Evolutionary conservation across 2,888 invertebrate genomes (phyloP), one percentile per base, ranked within the genome.

Genomic region (Spodoptera littoralis): DNA sequence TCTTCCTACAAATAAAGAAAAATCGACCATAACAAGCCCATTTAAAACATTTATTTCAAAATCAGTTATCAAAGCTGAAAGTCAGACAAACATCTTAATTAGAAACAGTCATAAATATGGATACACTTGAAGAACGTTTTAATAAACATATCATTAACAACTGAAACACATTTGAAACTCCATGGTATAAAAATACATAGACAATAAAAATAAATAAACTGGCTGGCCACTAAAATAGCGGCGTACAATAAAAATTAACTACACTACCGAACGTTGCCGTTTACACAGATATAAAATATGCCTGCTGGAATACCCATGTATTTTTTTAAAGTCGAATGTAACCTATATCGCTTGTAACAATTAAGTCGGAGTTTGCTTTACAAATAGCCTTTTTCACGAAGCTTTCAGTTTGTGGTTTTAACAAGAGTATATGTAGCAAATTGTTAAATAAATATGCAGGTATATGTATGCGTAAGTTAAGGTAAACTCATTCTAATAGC

Each of bases 351-450:
- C 41, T 64, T 75, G 60, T 61, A 42, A 48, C 52, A 58, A 56
- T 47, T 65, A 75, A 62, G 27, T 51, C 5, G 30, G 11, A 46
- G 47, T 49, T 62, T 50, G 42, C 0, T 60, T 60, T 52, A 48
- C 13, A 70, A 70, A 75, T 59, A 75, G 45, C n/a, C 52, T 59
- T 55, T 60, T 62, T 55, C 42, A 58, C 58, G 18, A 48, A 46
- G 47, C 41, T 54, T 53, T 1, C 44, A 48, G 52, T 61, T 77
- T 61, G 73, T 60, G 42, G 44, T 63, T 73, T 60, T 61, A 59
- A 57, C 48, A 12, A 55, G 49, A 18, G 42, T 36, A 36, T 30
- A 30, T 36, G 6, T 36, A 9, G 36, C 9, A 8, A 48, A 43
- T 11, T 74, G 44, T 46, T 11, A 11, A 42, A 53, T 45, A 43